Evolutionary conservation across 2,888 invertebrate genomes (phyloP).

Genomic region (Ophion costatus): DNA sequence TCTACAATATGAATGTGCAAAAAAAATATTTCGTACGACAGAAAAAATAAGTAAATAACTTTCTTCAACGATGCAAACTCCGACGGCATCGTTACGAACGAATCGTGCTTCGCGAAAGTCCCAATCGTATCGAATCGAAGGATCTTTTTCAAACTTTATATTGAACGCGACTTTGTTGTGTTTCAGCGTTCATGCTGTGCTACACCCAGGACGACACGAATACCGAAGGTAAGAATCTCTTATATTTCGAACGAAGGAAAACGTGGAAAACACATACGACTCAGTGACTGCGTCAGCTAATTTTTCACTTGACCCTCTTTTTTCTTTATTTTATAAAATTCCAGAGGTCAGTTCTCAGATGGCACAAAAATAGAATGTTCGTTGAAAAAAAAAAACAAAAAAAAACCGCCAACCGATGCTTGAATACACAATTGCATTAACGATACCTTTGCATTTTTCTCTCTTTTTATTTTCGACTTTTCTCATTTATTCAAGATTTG

Average conservation of each 20-base stretch:
- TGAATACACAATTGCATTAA: constrained; percentile 46
- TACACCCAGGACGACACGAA: constrained; percentile 96
- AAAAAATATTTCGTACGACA: neutral
- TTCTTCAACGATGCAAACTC: neutral
- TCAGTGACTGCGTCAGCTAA: neutral
- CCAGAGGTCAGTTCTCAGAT: neutral
- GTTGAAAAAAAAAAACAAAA: neutral
- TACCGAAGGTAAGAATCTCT: constrained; percentile 90
- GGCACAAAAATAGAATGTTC: neutral
- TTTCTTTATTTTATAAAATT: neutral
- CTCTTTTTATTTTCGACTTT: constrained; percentile 39
- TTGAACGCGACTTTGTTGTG: constrained; percentile 83
- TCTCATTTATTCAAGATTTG: constrained; percentile 75
- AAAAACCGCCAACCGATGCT: neutral
- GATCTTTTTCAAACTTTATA: constrained; percentile 68
- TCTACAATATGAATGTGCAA: neutral
- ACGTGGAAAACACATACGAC: neutral
- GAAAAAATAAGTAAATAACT: too few species aligned
- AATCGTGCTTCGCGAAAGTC: constrained; percentile 49
- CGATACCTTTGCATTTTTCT: constrained; percentile 9
- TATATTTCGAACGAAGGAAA: neutral
- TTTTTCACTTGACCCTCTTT: neutral
- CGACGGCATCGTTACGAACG: constrained; percentile 22
- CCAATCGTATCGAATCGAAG: neutral
- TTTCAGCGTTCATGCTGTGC: constrained; percentile 97